Evolutionary conservation across 2,888 invertebrate species (phyloP).

Genomic region (Sturmia bella): DNA sequence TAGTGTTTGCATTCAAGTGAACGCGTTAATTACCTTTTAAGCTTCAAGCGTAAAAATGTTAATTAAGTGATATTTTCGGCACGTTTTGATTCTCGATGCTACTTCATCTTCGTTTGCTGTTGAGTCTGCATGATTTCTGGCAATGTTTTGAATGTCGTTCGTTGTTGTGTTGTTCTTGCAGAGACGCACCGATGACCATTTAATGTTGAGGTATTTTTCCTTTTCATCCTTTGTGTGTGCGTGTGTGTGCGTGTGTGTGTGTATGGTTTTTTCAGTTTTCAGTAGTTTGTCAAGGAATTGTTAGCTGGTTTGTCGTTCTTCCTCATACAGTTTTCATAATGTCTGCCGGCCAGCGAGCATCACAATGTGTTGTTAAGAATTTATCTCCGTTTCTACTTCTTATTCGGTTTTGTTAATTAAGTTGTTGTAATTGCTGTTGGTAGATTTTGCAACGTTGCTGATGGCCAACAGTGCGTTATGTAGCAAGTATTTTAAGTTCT

Average conservation of each 20-base stretch:
- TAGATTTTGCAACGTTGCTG: constrained; percentile 22
- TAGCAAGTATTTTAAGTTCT: constrained; percentile 18
- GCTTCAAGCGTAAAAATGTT: constrained; percentile 78
- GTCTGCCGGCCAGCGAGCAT: constrained; percentile 18
- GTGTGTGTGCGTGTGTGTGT: background rate
- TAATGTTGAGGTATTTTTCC: constrained; percentile 53
- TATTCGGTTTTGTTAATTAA: constrained; percentile 66
- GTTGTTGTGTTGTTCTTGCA: constrained; percentile 69
- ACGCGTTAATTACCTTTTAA: constrained; percentile 80
- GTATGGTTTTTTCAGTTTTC: constrained; percentile 12
- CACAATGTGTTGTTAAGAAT: constrained; percentile 58
- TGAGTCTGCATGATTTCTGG: constrained; percentile 42
- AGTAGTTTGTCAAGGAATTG: constrained; percentile 63
- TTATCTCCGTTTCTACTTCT: constrained; percentile 60
- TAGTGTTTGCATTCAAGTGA: constrained; percentile 81
- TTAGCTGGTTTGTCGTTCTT: constrained; percentile 27
- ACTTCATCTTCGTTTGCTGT: constrained; percentile 41
- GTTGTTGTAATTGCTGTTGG: constrained; percentile 60
- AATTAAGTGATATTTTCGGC: constrained; percentile 81
- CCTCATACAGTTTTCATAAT: background rate
- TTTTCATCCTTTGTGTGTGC: background rate
- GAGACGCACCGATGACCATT: constrained; percentile 53
- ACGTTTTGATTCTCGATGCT: constrained; percentile 71
- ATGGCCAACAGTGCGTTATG: constrained; percentile 45
- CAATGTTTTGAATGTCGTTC: background rate